Evolutionary conservation across 2,797 vertebrate species (phyloP).

Genomic region (Anableps anableps): DNA sequence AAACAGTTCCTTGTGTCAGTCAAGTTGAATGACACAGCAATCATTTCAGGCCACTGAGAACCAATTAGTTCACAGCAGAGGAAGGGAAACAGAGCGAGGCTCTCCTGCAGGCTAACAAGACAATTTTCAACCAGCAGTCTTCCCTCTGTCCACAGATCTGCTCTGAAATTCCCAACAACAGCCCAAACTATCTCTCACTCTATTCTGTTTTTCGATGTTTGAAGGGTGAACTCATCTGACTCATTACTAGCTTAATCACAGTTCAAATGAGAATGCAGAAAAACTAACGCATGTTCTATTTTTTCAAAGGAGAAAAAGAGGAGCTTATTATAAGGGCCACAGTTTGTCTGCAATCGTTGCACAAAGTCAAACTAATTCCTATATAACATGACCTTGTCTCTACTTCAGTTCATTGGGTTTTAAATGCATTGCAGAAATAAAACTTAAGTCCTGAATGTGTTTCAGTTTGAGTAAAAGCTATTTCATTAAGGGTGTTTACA

Average conservation of each 20-base stretch:
- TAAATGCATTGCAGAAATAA: neutral
- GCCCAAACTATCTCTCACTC: neutral
- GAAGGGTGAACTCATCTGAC: neutral
- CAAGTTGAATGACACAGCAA: slow-evolving; percentile 48
- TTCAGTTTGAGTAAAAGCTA: neutral
- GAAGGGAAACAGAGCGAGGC: slow-evolving; percentile 22
- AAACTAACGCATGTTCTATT: neutral
- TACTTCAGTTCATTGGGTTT: neutral
- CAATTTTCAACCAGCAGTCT: slow-evolving; percentile 19
- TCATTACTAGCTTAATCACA: neutral
- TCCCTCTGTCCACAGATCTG: slow-evolving; percentile 16
- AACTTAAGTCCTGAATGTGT: neutral
- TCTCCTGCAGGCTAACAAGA: slow-evolving; percentile 31
- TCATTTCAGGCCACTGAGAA: slow-evolving; percentile 44
- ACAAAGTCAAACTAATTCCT: neutral
- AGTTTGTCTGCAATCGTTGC: neutral
- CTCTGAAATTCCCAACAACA: slow-evolving; percentile 1
- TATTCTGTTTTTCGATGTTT: neutral
- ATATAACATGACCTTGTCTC: neutral
- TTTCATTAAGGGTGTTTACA: neutral
- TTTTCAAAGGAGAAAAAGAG: neutral
- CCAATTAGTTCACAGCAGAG: slow-evolving; percentile 49
- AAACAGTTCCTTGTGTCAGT: slow-evolving; percentile 40
- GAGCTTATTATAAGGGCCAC: neutral
- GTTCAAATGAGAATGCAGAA: neutral